phyloP scores from a whole-genome alignment of 2,113 vertebrate species.

The Pelusios castaneus region DNA sequence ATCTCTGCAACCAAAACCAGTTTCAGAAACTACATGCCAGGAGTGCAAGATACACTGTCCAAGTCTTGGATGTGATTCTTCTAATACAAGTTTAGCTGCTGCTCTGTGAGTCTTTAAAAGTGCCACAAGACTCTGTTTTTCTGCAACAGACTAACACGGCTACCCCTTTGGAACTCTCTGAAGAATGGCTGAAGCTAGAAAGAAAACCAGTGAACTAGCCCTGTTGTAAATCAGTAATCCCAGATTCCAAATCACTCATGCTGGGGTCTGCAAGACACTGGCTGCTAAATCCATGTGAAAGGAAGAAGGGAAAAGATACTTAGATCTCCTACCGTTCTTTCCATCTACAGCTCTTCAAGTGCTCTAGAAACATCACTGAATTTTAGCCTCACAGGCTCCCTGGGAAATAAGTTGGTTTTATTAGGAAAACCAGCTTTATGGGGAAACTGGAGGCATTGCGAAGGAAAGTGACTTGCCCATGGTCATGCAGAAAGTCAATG shows the following conservation, averaged over 20 bases:
- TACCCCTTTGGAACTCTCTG: too few relatives aligned
- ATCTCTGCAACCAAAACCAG: background rate
- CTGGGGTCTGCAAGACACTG: slow-evolving; percentile 8
- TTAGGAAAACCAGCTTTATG: background rate
- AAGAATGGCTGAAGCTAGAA: slow-evolving; percentile 65
- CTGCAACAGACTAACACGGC: too few relatives aligned
- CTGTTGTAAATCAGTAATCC: slow-evolving; percentile 23
- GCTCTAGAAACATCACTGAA: background rate
- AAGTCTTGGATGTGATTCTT: slow-evolving; percentile 55
- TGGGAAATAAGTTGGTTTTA: background rate
- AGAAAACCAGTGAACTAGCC: slow-evolving; percentile 53
- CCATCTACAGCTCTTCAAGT: background rate
- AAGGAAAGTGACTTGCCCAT: background rate
- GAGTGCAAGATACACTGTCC: slow-evolving; percentile 8
- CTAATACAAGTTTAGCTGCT: slow-evolving; percentile 55
- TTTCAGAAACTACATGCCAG: background rate
- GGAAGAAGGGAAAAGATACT: background rate
- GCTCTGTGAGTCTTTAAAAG: too few relatives aligned
- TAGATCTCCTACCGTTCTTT: background rate
- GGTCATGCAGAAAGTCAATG: background rate
- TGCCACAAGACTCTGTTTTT: too few relatives aligned
- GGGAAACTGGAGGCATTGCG: background rate
- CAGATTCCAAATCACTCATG: slow-evolving; percentile 23
- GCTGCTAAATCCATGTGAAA: background rate
- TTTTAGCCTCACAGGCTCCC: background rate